Percentiles rank a stretch among this genome's conserved stretches.
Conservation (phyloP, 2,888 invertebrate species). For the Marronus borbonicus region DNA sequence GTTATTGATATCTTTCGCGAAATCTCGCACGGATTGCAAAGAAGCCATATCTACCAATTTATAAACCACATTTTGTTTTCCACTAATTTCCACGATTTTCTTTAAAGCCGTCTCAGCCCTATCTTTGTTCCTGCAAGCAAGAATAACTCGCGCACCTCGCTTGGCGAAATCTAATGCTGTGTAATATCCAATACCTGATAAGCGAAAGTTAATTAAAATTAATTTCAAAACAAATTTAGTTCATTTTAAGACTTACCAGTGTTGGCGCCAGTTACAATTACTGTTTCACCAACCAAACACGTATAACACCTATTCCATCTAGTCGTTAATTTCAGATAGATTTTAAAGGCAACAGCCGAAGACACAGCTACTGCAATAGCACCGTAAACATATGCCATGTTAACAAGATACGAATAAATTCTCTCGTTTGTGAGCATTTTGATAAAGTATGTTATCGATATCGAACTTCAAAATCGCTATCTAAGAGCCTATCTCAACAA, state of each 20-base stretch:
- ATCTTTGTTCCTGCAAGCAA: constrained; percentile 71
- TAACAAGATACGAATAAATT: too few relatives aligned
- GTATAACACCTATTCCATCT: constrained; percentile 47
- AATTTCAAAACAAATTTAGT: background rate
- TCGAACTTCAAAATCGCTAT: too few relatives aligned
- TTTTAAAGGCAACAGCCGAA: constrained; percentile 23
- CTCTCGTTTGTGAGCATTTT: too few relatives aligned
- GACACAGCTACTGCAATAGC: too few relatives aligned
- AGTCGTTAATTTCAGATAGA: constrained; percentile 42
- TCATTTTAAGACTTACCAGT: constrained; percentile 47
- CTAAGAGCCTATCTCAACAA: too few relatives aligned
- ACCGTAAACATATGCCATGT: too few relatives aligned
- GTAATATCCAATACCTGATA: constrained; percentile 68
- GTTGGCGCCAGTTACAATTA: constrained; percentile 54
- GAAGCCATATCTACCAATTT: constrained; percentile 73
- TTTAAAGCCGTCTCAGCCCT: constrained; percentile 51
- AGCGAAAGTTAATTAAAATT: background rate
- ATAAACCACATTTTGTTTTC: constrained; percentile 65
- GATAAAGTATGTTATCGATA: too few relatives aligned
- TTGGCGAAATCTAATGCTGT: constrained; percentile 69
- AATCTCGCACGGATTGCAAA: constrained; percentile 73
- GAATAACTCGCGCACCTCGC: constrained; percentile 72
- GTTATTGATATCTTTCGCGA: constrained; percentile 74
- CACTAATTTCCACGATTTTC: constrained; percentile 62
- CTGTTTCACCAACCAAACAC: constrained; percentile 52